Base-by-base conservation (phyloP, 2,888 invertebrate species). In the Lobophora halterata region DNA sequence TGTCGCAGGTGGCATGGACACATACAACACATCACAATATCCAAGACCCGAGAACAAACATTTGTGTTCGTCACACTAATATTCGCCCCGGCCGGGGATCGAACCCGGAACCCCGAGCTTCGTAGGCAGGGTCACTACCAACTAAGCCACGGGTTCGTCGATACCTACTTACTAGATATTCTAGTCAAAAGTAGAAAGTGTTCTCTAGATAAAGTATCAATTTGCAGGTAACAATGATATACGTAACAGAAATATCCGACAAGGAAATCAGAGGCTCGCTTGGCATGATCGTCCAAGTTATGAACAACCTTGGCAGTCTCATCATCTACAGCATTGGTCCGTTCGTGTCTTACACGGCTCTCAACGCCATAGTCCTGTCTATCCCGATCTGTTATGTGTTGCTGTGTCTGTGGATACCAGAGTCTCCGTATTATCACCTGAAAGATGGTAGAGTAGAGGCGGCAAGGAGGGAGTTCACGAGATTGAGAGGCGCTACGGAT, bases 401-500 rank as follows among this genome's bases (percentile, higher is more conserved):
- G 0, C 61, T 78, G 0, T 90, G 90, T 53, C 43, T 77, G 3
- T 90, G 89, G 88, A 85, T 91, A 68, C 91, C 91, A 0, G 91
- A 91, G 55, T 90, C 91, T 0, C 91, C 91, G 1, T 90, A 91
- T 50, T 91, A 85, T 51, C 75, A 91, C 25, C 63, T 92, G 18
- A 90, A 89, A 64, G 82, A 85, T 39, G 88, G 83, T 1, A 71
- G 83, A 13, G 55, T 80, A 2, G 79, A 75, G 1, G 80, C 81
- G 0, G 90, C 90, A 0, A 79, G 70, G 47, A 77, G 69, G 17
- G 82, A 76, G 37, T 79, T 88, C 20, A 70, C 71, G 55, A 62
- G 62, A 19, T 52, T 90, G 6, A 89, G 83, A 48, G 83, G 89
- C 10, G 73, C 76, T 26, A 70, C 64, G 5, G 74, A 83, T 60